Percentiles rank a stretch among this genome's conserved stretches.
Conservation (phyloP, 2,888 invertebrate species). For the Nomada ruficornis region DNA sequence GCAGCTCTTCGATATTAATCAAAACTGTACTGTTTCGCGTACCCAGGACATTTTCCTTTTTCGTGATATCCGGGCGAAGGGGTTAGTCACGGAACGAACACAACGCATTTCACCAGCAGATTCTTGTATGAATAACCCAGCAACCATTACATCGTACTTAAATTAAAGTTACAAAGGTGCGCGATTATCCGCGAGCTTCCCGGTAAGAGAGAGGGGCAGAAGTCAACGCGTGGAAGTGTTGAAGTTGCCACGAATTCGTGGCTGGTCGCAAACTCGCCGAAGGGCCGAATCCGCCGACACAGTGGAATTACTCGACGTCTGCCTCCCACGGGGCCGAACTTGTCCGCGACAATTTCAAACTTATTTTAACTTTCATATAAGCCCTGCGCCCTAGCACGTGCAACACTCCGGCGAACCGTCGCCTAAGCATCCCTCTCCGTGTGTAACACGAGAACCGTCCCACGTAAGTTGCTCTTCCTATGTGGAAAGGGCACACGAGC, state of each 20-base stretch:
- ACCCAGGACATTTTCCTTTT: too few species aligned
- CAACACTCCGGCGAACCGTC: slow-evolving; percentile 58
- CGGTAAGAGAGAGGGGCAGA: slow-evolving; percentile 20
- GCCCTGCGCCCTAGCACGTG: slow-evolving; percentile 75
- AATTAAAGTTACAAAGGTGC: background rate
- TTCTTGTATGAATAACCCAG: background rate
- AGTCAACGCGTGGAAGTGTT: slow-evolving; percentile 46
- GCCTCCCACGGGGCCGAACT: slow-evolving; percentile 82
- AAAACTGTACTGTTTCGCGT: too few species aligned
- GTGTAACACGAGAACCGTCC: slow-evolving; percentile 74
- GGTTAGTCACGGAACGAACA: too few species aligned
- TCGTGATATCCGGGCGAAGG: too few species aligned
- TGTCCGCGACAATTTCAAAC: slow-evolving; percentile 85
- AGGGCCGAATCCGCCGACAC: slow-evolving; percentile 82
- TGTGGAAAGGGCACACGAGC: slow-evolving; percentile 73
- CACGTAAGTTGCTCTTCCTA: slow-evolving; percentile 61
- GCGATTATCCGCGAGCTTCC: too few species aligned
- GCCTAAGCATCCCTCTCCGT: slow-evolving; percentile 72
- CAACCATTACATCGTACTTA: background rate
- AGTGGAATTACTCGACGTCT: slow-evolving; percentile 83
- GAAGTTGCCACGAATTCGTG: slow-evolving; percentile 67
- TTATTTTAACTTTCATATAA: slow-evolving; percentile 85
- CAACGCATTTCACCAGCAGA: too few species aligned
- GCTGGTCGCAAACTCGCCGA: slow-evolving; percentile 73
- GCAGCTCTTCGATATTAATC: too few species aligned